A percentile compares a stretch with the other conserved stretches of the same genome.
phyloP scores from a whole-genome alignment of 2,113 vertebrate species.

The Pterocles burchelli region DNA sequence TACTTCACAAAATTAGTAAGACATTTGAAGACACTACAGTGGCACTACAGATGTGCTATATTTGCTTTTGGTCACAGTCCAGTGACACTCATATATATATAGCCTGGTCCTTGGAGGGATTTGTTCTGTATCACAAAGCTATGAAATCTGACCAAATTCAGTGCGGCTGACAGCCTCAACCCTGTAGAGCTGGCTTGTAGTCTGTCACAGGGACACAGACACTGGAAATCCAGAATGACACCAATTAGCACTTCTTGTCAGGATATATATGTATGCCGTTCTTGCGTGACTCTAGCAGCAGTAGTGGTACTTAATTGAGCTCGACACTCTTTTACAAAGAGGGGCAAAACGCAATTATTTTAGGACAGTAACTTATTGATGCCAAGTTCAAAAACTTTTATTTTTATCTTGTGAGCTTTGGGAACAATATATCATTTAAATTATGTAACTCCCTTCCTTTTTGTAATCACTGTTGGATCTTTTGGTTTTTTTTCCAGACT shows the following conservation, averaged over 20 bases:
- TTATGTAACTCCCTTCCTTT: background rate
- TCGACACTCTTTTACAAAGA: background rate
- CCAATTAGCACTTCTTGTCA: background rate
- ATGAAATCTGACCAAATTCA: background rate
- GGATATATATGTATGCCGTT: background rate
- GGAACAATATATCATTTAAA: background rate
- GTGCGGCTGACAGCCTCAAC: background rate
- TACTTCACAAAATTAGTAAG: background rate
- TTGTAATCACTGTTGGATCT: background rate
- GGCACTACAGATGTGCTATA: background rate
- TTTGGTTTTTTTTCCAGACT: constrained; percentile 76
- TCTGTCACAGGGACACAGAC: background rate
- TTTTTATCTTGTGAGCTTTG: background rate
- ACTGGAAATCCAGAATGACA: background rate
- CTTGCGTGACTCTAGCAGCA: background rate
- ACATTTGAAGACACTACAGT: background rate
- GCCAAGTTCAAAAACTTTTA: background rate
- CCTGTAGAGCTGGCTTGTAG: background rate
- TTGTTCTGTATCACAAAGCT: background rate
- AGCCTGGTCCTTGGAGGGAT: background rate
- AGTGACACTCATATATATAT: background rate
- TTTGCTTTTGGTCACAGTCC: background rate
- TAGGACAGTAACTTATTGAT: background rate
- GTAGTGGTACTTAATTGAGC: background rate
- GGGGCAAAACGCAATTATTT: background rate